These are phyloP conservation scores for Macrobrachium nipponense DNA, from an alignment of 1,140 invertebrate species.

Conservation along the genomic window DNA sequence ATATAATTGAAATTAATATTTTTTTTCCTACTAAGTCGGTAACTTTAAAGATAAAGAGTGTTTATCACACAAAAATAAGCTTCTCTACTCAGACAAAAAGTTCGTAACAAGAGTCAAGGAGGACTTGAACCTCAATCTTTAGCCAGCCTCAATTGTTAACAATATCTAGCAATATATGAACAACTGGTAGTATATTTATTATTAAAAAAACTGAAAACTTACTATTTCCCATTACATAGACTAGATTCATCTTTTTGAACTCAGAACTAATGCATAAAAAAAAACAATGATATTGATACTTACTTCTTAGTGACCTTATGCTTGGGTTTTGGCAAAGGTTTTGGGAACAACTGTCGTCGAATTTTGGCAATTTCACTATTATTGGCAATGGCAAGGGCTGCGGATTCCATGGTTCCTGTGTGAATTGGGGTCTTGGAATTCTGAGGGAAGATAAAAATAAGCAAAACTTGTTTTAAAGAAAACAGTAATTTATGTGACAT, in stretches of 20 bases:
- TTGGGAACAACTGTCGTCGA: conserved; percentile 48
- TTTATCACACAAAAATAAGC: too few species aligned
- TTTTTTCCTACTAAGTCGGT: too few species aligned
- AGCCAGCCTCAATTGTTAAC: too few species aligned
- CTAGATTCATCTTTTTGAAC: not conserved
- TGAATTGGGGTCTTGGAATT: conserved; percentile 23
- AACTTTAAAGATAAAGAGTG: too few species aligned
- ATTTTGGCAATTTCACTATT: not conserved
- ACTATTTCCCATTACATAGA: not conserved
- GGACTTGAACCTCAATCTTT: too few species aligned
- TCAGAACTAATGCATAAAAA: not conserved
- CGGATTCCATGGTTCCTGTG: conserved; percentile 59
- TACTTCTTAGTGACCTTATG: conserved; percentile 46
- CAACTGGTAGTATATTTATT: not conserved
- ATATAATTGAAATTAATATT: too few species aligned
- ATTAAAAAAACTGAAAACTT: not conserved
- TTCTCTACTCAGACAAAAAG: too few species aligned
- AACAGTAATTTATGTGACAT: too few species aligned
- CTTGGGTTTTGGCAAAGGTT: conserved; percentile 45
- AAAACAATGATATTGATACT: not conserved
- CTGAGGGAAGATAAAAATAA: too few species aligned
- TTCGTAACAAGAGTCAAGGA: too few species aligned
- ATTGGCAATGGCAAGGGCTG: conserved; percentile 41
- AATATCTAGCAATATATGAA: not conserved
- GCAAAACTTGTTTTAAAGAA: too few species aligned